A percentile compares a stretch with the other conserved stretches of the same genome.
phyloP scores from a whole-genome alignment of 2,797 vertebrate genomes.

The Esox masquinongy region DNA sequence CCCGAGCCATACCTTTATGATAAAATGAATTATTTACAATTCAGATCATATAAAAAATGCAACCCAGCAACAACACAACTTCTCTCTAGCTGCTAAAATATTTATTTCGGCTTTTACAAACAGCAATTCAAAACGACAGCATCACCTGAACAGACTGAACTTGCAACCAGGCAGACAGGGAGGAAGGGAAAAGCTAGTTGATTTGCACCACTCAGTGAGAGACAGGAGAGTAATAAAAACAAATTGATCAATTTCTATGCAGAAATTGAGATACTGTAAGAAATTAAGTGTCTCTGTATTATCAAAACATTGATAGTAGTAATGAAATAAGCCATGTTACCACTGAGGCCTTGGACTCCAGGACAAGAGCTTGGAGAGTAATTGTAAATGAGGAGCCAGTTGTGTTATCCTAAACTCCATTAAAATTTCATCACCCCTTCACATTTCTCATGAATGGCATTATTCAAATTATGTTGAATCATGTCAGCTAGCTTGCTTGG shows the following conservation, averaged over 20 bases:
- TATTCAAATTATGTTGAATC: conserved; percentile 85
- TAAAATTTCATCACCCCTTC: conserved; percentile 77
- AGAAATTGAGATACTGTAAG: conserved; percentile 53
- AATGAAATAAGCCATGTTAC: conserved; percentile 64
- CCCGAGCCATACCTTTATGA: conserved; percentile 35
- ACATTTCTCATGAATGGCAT: conserved; percentile 82
- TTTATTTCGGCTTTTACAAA: conserved; percentile 53
- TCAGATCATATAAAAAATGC: conserved; percentile 46
- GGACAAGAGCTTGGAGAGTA: conserved; percentile 40
- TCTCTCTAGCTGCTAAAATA: conserved; percentile 49
- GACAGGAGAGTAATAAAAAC: background rate
- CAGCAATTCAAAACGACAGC: conserved; percentile 34
- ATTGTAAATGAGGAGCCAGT: conserved; percentile 72
- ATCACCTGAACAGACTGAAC: conserved; percentile 8
- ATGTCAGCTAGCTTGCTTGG: conserved; percentile 74
- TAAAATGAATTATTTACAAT: conserved; percentile 38
- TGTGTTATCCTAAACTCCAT: conserved; percentile 72
- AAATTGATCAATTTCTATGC: conserved; percentile 20
- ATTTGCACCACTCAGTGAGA: conserved; percentile 15
- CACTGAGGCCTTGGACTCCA: conserved; percentile 50
- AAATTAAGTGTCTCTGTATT: conserved; percentile 55
- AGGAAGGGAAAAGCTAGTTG: conserved; percentile 34
- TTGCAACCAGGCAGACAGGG: background rate
- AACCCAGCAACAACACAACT: conserved; percentile 43
- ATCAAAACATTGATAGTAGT: conserved; percentile 58